Evolutionary conservation across 2,888 invertebrate species (phyloP).

Genomic region (Julus scanicus): DNA sequence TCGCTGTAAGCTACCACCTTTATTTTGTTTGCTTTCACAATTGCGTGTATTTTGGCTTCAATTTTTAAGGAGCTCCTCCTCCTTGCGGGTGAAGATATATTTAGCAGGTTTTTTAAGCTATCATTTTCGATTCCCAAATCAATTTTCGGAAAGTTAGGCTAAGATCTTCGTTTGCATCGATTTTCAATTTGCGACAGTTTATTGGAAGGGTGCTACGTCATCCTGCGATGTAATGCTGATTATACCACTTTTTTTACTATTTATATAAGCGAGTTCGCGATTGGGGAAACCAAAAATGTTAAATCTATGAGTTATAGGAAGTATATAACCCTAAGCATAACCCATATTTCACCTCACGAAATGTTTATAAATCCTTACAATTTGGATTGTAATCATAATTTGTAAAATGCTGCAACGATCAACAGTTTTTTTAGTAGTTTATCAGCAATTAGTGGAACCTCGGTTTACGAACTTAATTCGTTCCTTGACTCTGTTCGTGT

Average conservation of each 20-base stretch:
- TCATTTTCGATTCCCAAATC: conserved; percentile 45
- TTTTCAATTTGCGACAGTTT: conserved; percentile 43
- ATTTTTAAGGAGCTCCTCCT: neutral
- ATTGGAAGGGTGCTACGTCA: conserved; percentile 7
- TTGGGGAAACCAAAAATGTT: neutral
- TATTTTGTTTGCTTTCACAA: neutral
- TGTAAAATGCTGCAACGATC: too few relatives aligned
- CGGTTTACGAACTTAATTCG: too few relatives aligned
- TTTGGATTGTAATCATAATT: too few relatives aligned
- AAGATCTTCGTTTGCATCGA: conserved; percentile 12
- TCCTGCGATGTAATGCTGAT: neutral
- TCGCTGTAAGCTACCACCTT: neutral
- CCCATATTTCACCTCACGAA: too few relatives aligned
- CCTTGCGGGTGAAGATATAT: neutral
- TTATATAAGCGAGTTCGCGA: neutral
- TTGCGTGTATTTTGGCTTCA: neutral
- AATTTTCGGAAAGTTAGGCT: conserved; percentile 11
- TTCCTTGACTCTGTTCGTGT: too few relatives aligned
- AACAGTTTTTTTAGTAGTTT: too few relatives aligned
- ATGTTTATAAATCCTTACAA: too few relatives aligned
- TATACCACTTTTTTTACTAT: neutral
- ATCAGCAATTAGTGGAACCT: too few relatives aligned
- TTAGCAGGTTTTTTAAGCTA: conserved; percentile 29
- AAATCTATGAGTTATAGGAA: neutral
- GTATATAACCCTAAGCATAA: too few relatives aligned